These are phyloP conservation scores for Drosophila suboccidentalis DNA, from an alignment of 2,888 invertebrate genomes.

Conservation along the genomic window DNA sequence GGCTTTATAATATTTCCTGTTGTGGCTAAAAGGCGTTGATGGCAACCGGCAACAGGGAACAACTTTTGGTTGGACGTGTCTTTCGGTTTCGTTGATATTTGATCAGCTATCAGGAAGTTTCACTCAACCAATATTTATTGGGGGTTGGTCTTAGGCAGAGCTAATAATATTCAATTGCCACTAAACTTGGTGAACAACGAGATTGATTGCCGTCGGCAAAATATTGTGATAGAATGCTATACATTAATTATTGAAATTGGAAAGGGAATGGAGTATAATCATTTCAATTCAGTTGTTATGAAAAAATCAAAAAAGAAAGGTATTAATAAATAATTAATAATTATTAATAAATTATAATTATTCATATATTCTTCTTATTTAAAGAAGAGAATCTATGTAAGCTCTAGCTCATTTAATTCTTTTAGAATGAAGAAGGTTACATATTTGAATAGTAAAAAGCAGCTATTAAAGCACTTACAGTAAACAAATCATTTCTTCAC, in stretches of 20 bases:
- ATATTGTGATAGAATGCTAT: background rate
- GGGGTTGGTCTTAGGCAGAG: background rate
- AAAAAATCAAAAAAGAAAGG: too few relatives aligned
- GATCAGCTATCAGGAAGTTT: constrained; percentile 53
- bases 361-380: background rate
- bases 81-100: constrained; percentile 18
- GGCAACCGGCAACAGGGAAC: constrained; percentile 2
- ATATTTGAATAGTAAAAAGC: background rate
- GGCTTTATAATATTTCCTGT: constrained; percentile 44
- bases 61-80: constrained; percentile 7
- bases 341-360: too few relatives aligned
- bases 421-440: background rate
- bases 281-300: too few relatives aligned
- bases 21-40: constrained; percentile 44
- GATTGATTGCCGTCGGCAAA: constrained; percentile 9
- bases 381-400: too few relatives aligned
- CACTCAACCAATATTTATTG: constrained; percentile 23
- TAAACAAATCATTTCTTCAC: background rate
- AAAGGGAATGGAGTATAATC: too few relatives aligned
- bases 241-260: background rate
- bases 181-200: constrained; percentile 23
- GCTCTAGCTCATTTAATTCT: too few relatives aligned
- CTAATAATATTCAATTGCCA: constrained; percentile 33
- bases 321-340: too few relatives aligned
- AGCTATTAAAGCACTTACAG: background rate